Evolutionary conservation across 2,797 vertebrate genomes (phyloP).

Genomic region (Onychomys torridus): DNA sequence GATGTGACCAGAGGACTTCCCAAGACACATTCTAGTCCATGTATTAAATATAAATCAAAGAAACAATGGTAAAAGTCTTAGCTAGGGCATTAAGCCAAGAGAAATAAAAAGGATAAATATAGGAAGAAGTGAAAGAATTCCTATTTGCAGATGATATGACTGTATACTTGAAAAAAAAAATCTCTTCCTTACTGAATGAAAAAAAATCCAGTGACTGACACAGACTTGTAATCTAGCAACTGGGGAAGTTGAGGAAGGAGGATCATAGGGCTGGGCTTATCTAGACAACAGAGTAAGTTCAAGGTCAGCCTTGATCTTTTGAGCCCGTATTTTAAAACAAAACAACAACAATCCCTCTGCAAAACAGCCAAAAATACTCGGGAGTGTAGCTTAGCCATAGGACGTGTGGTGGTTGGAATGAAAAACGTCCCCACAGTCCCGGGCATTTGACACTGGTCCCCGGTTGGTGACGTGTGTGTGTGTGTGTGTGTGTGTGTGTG

Average conservation of each 20-base stretch:
- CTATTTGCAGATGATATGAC: neutral
- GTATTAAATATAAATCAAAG: neutral
- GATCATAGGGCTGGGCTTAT: neutral
- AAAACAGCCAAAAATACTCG: neutral
- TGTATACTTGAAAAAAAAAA: neutral
- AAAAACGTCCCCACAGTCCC: neutral
- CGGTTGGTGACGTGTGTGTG: no score
- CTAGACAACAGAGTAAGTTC: neutral
- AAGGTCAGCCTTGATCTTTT: neutral
- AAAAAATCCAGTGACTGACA: neutral
- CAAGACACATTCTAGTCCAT: neutral
- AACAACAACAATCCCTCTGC: neutral
- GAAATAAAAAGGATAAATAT: neutral
- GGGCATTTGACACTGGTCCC: neutral
- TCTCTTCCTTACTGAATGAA: no score
- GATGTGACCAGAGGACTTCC: neutral
- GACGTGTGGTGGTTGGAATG: neutral
- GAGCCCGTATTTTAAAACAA: neutral
- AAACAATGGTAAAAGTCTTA: neutral
- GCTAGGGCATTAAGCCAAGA: neutral
- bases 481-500: no score
- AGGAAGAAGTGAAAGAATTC: neutral
- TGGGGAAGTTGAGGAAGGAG: neutral
- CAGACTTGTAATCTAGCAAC: neutral
- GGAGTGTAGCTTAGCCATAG: neutral